Base-by-base conservation (phyloP, 2,113 vertebrate genomes). In the Catharus fuscescens region DNA sequence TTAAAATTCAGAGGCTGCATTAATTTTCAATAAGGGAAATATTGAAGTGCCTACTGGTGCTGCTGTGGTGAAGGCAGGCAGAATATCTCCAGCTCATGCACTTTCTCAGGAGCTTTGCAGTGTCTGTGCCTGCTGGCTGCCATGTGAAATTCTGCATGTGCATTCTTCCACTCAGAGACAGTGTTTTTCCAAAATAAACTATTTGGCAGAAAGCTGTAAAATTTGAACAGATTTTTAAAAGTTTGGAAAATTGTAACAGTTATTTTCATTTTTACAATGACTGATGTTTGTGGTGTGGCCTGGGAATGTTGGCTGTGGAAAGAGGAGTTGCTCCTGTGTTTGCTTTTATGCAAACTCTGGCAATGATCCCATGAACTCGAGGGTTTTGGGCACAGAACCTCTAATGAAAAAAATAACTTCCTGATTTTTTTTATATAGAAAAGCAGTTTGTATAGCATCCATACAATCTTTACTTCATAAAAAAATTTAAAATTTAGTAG, bases 11-110 rank as follows among this genome's bases (percentile, higher is more conserved):
- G 95, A 86, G 80, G 59, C 95, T 95, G 93, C 96, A 95, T 98
- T 97, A 97, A 97, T 97, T 98, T 98, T 97, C 97, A 97, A 72
- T 97, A 97, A 97, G 83, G 88, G 92, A 67, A 93, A 42, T 53
- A 66, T 56, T 87, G 91, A 92, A 95, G 86, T 91, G 65, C 79
- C 94, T 92, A n/a, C 53, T 97, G 82, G 85, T 97, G 86, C 83
- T 93, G 66, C 85, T 70, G 61, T 83, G 74, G 86, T 91, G 73
- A 80, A 90, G 76, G 85, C 81, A 93, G 91, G 93, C 86, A 93
- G 17, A 81, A n/a, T 95, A 93, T 95, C 89, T 71, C 69, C 69
- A 69, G 86, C 71, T 44, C 48, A 8, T 18, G 3, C 25, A 66
- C 91, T 86, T 80, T 71, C 48, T 70, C 42, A 48, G 81, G 36